Base-by-base conservation (phyloP, 2,797 vertebrate genomes). In the Semotilus atromaculatus region DNA sequence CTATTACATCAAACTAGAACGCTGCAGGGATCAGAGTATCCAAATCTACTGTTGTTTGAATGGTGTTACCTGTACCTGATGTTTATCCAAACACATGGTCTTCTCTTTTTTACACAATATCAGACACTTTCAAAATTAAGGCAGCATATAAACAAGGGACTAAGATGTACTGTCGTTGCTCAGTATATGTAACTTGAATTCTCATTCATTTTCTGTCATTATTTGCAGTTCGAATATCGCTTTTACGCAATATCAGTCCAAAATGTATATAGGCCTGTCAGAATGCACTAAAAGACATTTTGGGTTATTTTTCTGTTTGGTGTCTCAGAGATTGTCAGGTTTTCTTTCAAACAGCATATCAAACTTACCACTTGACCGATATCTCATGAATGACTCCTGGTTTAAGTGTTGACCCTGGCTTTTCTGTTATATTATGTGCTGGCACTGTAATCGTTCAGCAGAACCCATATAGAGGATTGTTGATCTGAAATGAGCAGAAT, bases 211-310 rank as follows among this genome's bases (percentile, higher is more conserved):
- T 53, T 88, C 72, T 87, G 87, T 86, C 84, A 90, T 83, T 90
- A 88, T 91, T 89, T 86, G 60, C 81, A 88, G 91, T 82, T 88
- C 90, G 83, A 90, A 91, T 90, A 81, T 89, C 91, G 89, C 80
- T 89, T 86, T 91, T 88, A 88, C 83, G 87, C 89, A 89, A 88
- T 91, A 85, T 90, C 87, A 88, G 90, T 93, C 88, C 89, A 91
- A 89, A 90, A 89, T 90, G 38, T 72, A 88, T 55, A 90, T 91
- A 89, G 92, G 91, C 93, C 89, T 91, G 90, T 92, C 87, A 90
- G 91, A 92, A 93, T 94, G 94, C 94, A 95, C 95, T 94, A 95
- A 94, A 91, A 87, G 73, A 75, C 90, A 89, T 86, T 72, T 84
- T 68, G 43, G 34, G 23, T 36, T 89, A 88, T 93, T 90, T 86